Percentiles rank a stretch among this genome's conserved stretches.
These are phyloP conservation scores for Gymnodraco acuticeps DNA, from an alignment of 2,797 vertebrate species.

Conservation along the genomic window DNA sequence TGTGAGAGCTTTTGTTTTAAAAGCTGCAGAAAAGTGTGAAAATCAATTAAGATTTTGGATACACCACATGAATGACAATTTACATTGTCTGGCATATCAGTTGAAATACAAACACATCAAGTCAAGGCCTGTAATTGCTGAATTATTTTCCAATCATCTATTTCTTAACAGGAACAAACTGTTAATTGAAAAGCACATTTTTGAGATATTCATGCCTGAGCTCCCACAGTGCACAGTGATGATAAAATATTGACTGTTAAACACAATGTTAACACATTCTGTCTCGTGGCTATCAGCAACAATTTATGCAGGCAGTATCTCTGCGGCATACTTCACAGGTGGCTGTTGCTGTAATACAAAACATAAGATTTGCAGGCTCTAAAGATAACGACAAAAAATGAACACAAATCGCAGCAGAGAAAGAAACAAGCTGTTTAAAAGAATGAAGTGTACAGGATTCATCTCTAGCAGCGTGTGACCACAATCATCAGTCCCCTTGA, in stretches of 20 bases:
- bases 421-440: constrained; percentile 18
- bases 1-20: constrained; percentile 29
- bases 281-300: constrained; percentile 55
- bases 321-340: constrained; percentile 32
- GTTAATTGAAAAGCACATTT: constrained; percentile 64
- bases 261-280: constrained; percentile 62
- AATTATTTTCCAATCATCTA: constrained; percentile 64
- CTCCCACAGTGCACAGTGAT: constrained; percentile 27
- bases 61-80: constrained; percentile 28
- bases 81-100: constrained; percentile 24
- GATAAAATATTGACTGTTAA: constrained; percentile 65
- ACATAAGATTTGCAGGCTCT: constrained; percentile 15
- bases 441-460: constrained; percentile 38
- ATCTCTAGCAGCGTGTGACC: constrained; percentile 50
- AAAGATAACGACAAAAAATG: constrained; percentile 10
- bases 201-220: constrained; percentile 57
- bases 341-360: constrained; percentile 34
- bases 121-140: constrained; percentile 55
- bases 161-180: constrained; percentile 50
- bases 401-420: constrained; percentile 14
- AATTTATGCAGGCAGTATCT: constrained; percentile 41
- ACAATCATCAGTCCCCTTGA: constrained; percentile 69
- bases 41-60: constrained; percentile 44
- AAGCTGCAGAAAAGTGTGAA: constrained; percentile 35
- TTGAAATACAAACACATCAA: constrained; percentile 55